Evolutionary conservation across 2,888 invertebrate species (phyloP).

Genomic region (Schizotus pectinicornis): DNA sequence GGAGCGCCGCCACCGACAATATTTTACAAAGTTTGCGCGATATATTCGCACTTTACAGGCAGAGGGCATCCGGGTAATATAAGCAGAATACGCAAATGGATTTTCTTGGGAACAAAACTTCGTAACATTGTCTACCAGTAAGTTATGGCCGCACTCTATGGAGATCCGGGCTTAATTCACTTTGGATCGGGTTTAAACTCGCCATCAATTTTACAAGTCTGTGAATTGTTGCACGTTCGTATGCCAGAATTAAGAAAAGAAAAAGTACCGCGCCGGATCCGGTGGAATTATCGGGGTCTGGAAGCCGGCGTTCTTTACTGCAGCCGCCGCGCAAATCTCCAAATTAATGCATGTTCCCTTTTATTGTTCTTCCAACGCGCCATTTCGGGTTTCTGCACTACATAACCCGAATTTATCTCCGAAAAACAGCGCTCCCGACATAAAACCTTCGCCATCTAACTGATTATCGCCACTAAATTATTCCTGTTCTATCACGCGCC

Average conservation of each 20-base stretch:
- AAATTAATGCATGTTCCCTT: conserved; percentile 27
- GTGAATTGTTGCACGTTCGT: conserved; percentile 43
- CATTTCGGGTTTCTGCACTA: no score
- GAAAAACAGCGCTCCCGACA: no score
- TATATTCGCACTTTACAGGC: conserved; percentile 29
- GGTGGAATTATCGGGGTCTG: conserved; percentile 36
- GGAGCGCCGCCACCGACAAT: conserved; percentile 4
- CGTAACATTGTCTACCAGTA: conserved; percentile 35
- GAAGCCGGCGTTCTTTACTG: conserved; percentile 1
- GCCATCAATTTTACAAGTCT: conserved; percentile 48
- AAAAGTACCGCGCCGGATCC: conserved; percentile 34
- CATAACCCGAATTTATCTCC: no score
- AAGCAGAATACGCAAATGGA: conserved; percentile 34
- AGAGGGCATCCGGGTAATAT: conserved; percentile 28
- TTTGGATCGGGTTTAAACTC: conserved; percentile 49
- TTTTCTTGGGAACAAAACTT: conserved; percentile 33
- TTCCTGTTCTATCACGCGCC: no score
- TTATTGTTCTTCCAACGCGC: conserved; percentile 10
- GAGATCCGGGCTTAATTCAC: conserved; percentile 50
- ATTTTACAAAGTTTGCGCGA: conserved; percentile 30
- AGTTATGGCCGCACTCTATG: conserved; percentile 49
- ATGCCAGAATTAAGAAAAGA: conserved; percentile 37
- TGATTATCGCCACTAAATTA: no score
- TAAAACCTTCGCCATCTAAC: no score
- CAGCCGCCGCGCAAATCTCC: conserved; percentile 8